A percentile compares a stretch with the other conserved stretches of the same genome.
Evolutionary conservation across 2,113 vertebrate genomes (phyloP).

Genomic region (Oenanthe melanoleuca): DNA sequence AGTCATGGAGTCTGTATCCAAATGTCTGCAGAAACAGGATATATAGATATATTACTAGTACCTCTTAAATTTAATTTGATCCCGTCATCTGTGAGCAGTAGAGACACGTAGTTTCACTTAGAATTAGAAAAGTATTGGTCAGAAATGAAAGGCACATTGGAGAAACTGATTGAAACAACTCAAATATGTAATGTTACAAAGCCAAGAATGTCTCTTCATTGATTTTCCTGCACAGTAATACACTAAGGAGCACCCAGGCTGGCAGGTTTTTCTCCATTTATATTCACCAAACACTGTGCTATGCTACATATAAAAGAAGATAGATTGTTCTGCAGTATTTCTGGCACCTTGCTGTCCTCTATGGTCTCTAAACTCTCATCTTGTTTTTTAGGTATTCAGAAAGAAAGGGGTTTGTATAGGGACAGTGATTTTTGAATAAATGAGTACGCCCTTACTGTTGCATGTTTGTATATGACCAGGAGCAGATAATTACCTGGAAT

Average conservation of each 20-base stretch:
- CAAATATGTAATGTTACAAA: not conserved
- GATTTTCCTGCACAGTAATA: not conserved
- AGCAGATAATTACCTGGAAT: not conserved
- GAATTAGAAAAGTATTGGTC: not conserved
- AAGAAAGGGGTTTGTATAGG: not conserved
- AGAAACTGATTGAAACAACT: not conserved
- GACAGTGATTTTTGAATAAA: not conserved
- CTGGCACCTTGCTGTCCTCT: not conserved
- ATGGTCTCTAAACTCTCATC: not conserved
- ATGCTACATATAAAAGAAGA: not conserved
- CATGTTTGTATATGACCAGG: not conserved
- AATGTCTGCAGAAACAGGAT: not conserved
- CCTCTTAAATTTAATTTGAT: not conserved
- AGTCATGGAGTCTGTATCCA: not conserved
- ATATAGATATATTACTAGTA: not conserved
- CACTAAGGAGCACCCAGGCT: not conserved
- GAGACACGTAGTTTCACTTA: not conserved
- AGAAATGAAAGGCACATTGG: not conserved
- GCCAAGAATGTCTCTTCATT: not conserved
- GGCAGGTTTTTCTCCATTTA: not conserved
- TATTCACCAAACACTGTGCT: not conserved
- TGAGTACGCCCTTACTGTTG: fast-evolving
- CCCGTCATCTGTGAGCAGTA: not conserved
- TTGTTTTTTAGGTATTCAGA: not conserved
- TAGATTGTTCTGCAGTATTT: not conserved